Evolutionary conservation across 2,113 vertebrate genomes (phyloP).

Genomic region (Macrotis lagotis): DNA sequence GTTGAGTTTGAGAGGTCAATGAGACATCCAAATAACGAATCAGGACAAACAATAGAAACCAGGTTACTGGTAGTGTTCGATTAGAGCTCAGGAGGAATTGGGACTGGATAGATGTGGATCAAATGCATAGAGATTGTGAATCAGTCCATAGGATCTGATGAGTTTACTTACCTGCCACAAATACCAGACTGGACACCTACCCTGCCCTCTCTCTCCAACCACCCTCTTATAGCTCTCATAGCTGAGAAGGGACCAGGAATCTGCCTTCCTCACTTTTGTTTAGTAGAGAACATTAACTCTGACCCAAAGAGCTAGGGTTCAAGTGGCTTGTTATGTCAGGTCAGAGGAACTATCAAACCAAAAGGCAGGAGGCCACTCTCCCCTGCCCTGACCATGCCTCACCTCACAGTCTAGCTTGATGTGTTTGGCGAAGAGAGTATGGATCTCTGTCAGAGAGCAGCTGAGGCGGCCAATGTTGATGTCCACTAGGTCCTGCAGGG

Average conservation of each 20-base stretch:
- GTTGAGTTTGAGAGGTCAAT: background rate
- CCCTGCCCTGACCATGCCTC: constrained; percentile 44
- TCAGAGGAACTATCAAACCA: background rate
- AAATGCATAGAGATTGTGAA: background rate
- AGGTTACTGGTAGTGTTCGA: background rate
- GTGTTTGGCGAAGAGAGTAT: constrained; percentile 98
- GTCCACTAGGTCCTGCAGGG: constrained; percentile 96
- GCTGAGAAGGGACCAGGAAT: background rate
- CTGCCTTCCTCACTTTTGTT: background rate
- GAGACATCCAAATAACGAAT: background rate
- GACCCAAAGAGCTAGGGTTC: background rate
- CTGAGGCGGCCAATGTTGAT: constrained; percentile 91
- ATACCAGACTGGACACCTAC: background rate
- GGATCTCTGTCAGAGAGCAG: constrained; percentile 95
- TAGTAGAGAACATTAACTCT: background rate
- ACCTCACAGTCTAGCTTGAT: constrained; percentile 99
- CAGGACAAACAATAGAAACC: no score
- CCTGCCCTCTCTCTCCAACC: background rate
- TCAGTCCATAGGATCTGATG: background rate
- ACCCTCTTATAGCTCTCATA: background rate
- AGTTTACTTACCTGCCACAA: background rate
- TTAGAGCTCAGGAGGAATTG: background rate
- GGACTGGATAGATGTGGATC: background rate
- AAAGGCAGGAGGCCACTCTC: background rate
- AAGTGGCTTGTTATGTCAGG: background rate